These are phyloP conservation scores for Meiosimyza platycephala DNA, from an alignment of 2,888 invertebrate genomes.

Conservation along the genomic window DNA sequence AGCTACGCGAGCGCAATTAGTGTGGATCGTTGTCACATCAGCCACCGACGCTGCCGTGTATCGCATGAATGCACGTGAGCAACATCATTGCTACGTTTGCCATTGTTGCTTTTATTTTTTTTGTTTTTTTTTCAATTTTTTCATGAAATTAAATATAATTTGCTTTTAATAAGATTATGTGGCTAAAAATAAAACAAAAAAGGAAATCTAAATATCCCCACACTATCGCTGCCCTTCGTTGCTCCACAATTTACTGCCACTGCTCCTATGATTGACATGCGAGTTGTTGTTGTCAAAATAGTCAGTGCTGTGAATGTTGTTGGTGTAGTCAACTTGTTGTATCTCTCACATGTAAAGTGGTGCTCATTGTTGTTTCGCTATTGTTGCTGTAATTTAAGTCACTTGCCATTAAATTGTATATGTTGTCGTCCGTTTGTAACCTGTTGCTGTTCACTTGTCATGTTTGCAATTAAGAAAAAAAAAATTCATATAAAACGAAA, in stretches of 20 bases:
- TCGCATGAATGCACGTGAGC: slow-evolving; percentile 27
- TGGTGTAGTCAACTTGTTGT: not conserved
- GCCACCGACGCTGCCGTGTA: not conserved
- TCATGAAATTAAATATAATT: no score
- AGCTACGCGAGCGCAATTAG: not conserved
- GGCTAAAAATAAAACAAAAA: no score
- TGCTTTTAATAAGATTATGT: no score
- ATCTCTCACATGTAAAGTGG: not conserved
- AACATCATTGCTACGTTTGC: not conserved
- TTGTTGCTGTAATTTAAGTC: not conserved
- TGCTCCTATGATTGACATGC: slow-evolving; percentile 4
- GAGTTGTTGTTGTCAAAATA: not conserved
- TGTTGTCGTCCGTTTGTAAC: not conserved
- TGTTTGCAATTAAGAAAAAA: not conserved
- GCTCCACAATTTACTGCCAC: no score
- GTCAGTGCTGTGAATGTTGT: not conserved
- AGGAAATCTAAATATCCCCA: no score
- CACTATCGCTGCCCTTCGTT: no score
- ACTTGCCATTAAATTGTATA: not conserved
- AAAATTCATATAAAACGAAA: not conserved
- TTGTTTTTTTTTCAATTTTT: no score
- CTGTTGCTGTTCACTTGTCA: slow-evolving; percentile 13
- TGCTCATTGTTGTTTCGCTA: not conserved
- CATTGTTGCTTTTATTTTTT: no score
- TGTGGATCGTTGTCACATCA: not conserved